Evolutionary conservation across 2,113 vertebrate species (phyloP).

Genomic region (Onychostruthus taczanowskii): DNA sequence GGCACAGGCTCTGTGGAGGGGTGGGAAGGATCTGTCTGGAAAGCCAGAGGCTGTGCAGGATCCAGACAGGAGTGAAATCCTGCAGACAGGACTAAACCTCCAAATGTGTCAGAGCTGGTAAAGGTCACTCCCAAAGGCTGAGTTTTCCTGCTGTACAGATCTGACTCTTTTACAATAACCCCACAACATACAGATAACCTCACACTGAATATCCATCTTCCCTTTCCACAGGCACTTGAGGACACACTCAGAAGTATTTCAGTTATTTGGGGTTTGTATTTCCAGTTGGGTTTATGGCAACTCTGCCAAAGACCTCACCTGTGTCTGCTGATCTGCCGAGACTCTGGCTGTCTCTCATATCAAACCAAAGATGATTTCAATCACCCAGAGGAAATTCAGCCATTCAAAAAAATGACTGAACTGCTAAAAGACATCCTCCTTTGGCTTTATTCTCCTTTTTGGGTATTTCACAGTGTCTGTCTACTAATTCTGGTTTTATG

Average conservation of each 20-base stretch:
- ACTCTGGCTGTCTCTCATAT: neutral
- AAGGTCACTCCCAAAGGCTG: neutral
- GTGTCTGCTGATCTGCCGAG: neutral
- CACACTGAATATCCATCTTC: neutral
- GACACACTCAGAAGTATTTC: neutral
- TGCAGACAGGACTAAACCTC: neutral
- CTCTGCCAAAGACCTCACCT: neutral
- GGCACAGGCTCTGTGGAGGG: neutral
- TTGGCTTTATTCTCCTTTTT: neutral
- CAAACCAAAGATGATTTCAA: neutral
- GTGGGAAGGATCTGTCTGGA: neutral
- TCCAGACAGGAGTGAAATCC: neutral
- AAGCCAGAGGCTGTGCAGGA: neutral
- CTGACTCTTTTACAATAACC: neutral
- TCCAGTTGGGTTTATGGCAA: rapidly evolving
- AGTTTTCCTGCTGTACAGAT: neutral
- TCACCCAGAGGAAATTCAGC: neutral
- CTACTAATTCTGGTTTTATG: neutral
- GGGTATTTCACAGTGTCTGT: neutral
- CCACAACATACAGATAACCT: neutral
- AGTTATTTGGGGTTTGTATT: neutral
- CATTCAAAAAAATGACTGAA: neutral
- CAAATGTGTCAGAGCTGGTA: neutral
- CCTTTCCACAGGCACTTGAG: neutral
- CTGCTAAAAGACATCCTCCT: neutral